A percentile compares a stretch with the other conserved stretches of the same genome.
These are phyloP conservation scores for Drosophila buzzatii DNA, from an alignment of 2,888 invertebrate genomes.

Conservation along the genomic window DNA sequence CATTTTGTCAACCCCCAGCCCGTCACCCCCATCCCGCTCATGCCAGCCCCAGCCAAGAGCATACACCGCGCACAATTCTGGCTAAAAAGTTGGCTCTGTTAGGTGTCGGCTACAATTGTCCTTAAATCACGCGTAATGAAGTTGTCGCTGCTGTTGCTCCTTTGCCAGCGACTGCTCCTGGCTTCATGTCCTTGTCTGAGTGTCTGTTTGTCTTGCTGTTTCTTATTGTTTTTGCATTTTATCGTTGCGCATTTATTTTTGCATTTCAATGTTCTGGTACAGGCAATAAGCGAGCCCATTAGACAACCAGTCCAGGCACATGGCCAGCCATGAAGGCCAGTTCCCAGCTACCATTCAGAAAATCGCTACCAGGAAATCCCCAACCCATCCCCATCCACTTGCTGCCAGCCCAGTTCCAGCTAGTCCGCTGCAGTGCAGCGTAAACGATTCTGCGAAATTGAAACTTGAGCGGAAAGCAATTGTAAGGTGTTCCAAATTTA, in stretches of 20 bases:
- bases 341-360: not conserved
- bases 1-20: slow-evolving; percentile 54
- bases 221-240: slow-evolving; percentile 80
- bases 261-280: slow-evolving; percentile 72
- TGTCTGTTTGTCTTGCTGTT: slow-evolving; percentile 16
- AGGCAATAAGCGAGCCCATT: slow-evolving; percentile 52
- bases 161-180: not conserved
- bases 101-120: slow-evolving; percentile 81
- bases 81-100: slow-evolving; percentile 47
- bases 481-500: not conserved
- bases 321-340: not conserved
- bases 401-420: not conserved
- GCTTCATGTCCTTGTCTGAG: not conserved
- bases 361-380: not conserved
- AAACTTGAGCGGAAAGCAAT: slow-evolving; percentile 8
- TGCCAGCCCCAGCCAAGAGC: not conserved
- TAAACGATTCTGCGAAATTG: slow-evolving; percentile 12
- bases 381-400: not conserved
- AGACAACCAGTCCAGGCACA: slow-evolving; percentile 23
- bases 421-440: not conserved
- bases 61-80: not conserved
- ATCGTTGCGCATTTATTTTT: slow-evolving; percentile 80
- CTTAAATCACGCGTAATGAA: slow-evolving; percentile 84
- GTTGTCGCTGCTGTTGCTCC: slow-evolving; percentile 67
- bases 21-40: not conserved